phyloP scores from a whole-genome alignment of 2,797 vertebrate genomes.

The Gephyroberyx darwinii region DNA sequence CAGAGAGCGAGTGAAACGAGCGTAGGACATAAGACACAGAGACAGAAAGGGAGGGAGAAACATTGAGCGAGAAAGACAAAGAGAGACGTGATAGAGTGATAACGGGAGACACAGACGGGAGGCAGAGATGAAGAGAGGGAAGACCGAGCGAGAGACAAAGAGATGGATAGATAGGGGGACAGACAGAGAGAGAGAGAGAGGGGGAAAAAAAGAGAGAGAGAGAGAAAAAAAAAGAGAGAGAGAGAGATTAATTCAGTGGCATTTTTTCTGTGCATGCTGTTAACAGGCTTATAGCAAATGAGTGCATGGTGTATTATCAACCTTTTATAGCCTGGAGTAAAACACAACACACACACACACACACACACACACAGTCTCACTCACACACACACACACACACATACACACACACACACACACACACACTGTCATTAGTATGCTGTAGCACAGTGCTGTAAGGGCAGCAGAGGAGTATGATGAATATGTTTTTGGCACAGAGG shows the following conservation, averaged over 20 bases:
- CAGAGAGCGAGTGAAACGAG: conserved; percentile 42
- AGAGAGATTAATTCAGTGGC: conserved; percentile 61
- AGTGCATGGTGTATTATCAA: conserved; percentile 77
- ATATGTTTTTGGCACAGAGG: conserved; percentile 79
- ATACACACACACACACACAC: conserved; percentile 40
- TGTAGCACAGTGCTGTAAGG: conserved; percentile 70
- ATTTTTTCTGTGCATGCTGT: conserved; percentile 69
- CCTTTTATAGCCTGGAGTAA: conserved; percentile 72
- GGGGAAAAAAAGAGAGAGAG: conserved; percentile 13
- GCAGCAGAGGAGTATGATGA: conserved; percentile 79
- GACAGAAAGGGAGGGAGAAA: conserved; percentile 34
- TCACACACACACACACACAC: conserved; percentile 21
- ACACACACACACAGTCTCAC: conserved; percentile 49
- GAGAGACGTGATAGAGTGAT: not conserved
- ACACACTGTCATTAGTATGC: conserved; percentile 75
- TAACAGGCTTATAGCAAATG: conserved; percentile 81
- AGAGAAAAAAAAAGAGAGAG: conserved; percentile 19
- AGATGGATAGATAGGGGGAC: conserved; percentile 34
- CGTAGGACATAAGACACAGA: not conserved
- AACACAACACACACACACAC: conserved; percentile 52
- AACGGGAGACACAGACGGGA: not conserved
- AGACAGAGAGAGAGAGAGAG: conserved; percentile 29
- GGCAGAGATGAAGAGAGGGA: conserved; percentile 34
- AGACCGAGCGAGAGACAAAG: conserved; percentile 36
- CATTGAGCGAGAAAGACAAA: conserved; percentile 23